These are phyloP conservation scores for Cephus nigrinus DNA, from an alignment of 2,888 invertebrate genomes.

Conservation along the genomic window DNA sequence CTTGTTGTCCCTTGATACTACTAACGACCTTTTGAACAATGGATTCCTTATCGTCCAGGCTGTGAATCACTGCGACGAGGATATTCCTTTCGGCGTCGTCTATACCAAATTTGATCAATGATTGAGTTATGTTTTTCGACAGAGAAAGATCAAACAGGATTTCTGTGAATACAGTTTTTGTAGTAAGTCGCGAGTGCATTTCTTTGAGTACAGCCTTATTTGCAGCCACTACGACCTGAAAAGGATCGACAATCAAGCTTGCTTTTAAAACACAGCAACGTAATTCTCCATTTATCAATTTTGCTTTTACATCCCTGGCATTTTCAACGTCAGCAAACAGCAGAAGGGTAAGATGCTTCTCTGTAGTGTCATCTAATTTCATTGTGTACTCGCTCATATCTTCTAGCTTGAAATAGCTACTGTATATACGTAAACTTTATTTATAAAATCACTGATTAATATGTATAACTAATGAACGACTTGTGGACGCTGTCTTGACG, in stretches of 20 bases:
- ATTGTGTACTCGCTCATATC: conserved; percentile 29
- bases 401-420: not conserved
- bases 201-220: conserved; percentile 73
- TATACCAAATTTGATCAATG: conserved; percentile 75
- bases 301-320: conserved; percentile 68
- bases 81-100: conserved; percentile 67
- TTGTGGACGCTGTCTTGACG: not conserved
- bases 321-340: conserved; percentile 73
- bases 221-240: conserved; percentile 75
- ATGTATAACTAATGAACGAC: not conserved
- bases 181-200: conserved; percentile 68
- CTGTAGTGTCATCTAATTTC: conserved; percentile 66
- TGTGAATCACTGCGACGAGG: conserved; percentile 66
- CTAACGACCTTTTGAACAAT: conserved; percentile 59
- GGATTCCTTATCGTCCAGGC: conserved; percentile 44
- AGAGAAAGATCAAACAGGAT: conserved; percentile 76
- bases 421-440: not conserved
- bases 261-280: conserved; percentile 75
- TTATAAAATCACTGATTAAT: not conserved
- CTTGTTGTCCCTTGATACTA: conserved; percentile 70
- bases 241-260: conserved; percentile 71
- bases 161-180: conserved; percentile 74
- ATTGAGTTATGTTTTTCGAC: conserved; percentile 77
- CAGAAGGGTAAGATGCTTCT: conserved; percentile 67
- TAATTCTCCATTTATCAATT: conserved; percentile 70